A percentile compares a stretch with the other conserved stretches of the same genome.
Conservation (phyloP, 2,797 vertebrate species). For the Cirrhinus mrigala region DNA sequence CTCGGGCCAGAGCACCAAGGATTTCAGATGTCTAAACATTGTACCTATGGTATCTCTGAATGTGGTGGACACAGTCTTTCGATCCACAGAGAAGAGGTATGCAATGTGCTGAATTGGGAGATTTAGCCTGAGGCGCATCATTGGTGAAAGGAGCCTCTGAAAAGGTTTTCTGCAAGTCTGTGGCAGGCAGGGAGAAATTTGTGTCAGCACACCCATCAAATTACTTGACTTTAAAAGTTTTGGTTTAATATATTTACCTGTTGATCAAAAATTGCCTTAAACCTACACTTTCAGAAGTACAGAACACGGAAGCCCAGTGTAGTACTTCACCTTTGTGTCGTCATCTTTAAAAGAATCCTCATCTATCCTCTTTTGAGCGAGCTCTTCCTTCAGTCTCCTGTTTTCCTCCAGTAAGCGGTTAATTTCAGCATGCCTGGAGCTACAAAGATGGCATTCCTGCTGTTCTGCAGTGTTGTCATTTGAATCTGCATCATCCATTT, state of each 20-base stretch:
- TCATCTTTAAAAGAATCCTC: neutral
- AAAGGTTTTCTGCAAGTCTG: neutral
- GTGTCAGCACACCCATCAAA: slow-evolving; percentile 16
- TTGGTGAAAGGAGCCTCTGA: neutral
- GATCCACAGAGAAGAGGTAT: neutral
- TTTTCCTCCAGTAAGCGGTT: slow-evolving; percentile 1
- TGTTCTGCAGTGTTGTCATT: neutral
- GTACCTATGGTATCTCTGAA: neutral
- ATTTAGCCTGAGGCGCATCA: neutral
- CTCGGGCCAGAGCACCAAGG: neutral
- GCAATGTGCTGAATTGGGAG: neutral
- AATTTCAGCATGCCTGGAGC: neutral
- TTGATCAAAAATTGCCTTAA: no score
- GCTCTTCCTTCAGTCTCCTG: slow-evolving; percentile 4
- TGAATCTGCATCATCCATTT: neutral
- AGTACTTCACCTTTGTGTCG: neutral
- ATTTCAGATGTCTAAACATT: neutral
- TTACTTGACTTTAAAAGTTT: no score
- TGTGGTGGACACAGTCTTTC: neutral
- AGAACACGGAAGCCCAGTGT: slow-evolving; percentile 15
- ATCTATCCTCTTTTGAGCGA: neutral
- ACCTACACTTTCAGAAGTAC: no score
- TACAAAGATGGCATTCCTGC: neutral
- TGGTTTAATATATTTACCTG: no score
- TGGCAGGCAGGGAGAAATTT: neutral